Evolutionary conservation across 2,797 vertebrate genomes (phyloP).

Genomic region (Amblyraja radiata): DNA sequence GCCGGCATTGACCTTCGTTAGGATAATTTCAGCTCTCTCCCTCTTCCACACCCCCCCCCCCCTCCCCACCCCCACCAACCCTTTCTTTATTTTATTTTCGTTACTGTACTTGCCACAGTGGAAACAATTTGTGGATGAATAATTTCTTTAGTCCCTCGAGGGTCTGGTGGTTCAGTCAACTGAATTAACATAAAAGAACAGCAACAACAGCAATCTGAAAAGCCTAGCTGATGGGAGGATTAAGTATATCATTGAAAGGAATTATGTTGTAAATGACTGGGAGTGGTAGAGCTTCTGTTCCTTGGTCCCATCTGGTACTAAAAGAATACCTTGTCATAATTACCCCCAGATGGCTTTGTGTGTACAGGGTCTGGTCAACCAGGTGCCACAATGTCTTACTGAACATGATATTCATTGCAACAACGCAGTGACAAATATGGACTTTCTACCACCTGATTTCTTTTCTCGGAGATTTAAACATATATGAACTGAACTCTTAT

Average conservation of each 20-base stretch:
- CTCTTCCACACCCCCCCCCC: slow-evolving; percentile 24
- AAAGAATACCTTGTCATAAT: slow-evolving; percentile 99
- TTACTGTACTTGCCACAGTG: slow-evolving; percentile 87
- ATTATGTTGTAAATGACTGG: slow-evolving; percentile 97
- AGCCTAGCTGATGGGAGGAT: slow-evolving; percentile 95
- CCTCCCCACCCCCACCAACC: slow-evolving; percentile 5
- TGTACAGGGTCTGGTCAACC: slow-evolving; percentile 76
- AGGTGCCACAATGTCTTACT: slow-evolving; percentile 92
- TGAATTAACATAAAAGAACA: slow-evolving; percentile 97
- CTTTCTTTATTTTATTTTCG: slow-evolving; percentile 41
- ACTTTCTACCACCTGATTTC: slow-evolving; percentile 80
- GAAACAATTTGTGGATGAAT: slow-evolving; percentile 92
- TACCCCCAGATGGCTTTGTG: slow-evolving; percentile 98
- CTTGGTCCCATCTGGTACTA: slow-evolving; percentile 94
- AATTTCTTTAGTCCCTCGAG: slow-evolving; percentile 80
- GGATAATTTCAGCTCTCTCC: slow-evolving; percentile 63
- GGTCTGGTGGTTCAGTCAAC: slow-evolving; percentile 61
- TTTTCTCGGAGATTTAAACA: slow-evolving; percentile 65
- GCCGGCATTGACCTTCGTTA: slow-evolving; percentile 81
- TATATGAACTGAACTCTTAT: slow-evolving; percentile 65
- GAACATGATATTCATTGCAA: slow-evolving; percentile 78
- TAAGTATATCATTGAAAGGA: slow-evolving; percentile 99
- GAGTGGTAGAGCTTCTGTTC: slow-evolving; percentile 73
- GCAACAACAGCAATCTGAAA: slow-evolving; percentile 86
- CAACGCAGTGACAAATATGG: slow-evolving; percentile 69